Evolutionary conservation across 2,888 invertebrate species (phyloP).

Genomic region (Melanostoma mellinum): DNA sequence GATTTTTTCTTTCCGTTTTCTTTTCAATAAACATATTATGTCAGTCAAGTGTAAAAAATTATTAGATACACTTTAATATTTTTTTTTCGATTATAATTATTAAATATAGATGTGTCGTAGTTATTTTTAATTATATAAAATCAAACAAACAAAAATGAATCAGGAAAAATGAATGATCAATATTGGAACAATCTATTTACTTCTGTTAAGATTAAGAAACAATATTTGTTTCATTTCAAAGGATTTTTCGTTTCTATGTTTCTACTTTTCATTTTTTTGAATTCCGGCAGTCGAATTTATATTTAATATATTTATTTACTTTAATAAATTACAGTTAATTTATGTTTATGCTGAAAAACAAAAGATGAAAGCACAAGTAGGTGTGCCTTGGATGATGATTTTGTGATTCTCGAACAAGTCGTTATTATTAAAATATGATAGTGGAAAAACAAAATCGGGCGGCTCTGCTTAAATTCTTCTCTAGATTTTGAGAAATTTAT

Average conservation of each 20-base stretch:
- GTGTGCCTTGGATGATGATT: constrained; percentile 15
- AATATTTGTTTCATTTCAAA: constrained; percentile 19
- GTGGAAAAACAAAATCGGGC: constrained; percentile 19
- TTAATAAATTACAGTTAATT: constrained; percentile 25
- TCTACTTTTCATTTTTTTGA: constrained; percentile 33
- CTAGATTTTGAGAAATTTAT: constrained; percentile 37
- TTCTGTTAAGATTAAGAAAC: constrained; percentile 17
- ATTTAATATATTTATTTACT: constrained; percentile 19
- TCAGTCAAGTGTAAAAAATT: constrained; percentile 65
- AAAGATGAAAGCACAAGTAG: constrained; percentile 36
- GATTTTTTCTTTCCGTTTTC: constrained; percentile 28
- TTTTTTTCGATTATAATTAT: constrained; percentile 40
- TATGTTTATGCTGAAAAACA: constrained; percentile 3
- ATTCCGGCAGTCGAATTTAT: constrained; percentile 26
- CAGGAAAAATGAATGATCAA: constrained; percentile 44
- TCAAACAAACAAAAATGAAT: constrained; percentile 19
- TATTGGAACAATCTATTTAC: constrained; percentile 36
- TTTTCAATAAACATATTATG: constrained; percentile 39
- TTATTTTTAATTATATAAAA: constrained; percentile 36
- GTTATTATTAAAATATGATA: constrained; percentile 22
- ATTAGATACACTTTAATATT: constrained; percentile 41
- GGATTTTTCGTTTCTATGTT: constrained; percentile 16
- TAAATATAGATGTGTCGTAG: constrained; percentile 54
- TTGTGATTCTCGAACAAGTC: constrained; percentile 37
- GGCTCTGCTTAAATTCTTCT: constrained; percentile 26